Evolutionary conservation across 2,888 invertebrate genomes (phyloP).

Genomic region (Calameuta idolon): DNA sequence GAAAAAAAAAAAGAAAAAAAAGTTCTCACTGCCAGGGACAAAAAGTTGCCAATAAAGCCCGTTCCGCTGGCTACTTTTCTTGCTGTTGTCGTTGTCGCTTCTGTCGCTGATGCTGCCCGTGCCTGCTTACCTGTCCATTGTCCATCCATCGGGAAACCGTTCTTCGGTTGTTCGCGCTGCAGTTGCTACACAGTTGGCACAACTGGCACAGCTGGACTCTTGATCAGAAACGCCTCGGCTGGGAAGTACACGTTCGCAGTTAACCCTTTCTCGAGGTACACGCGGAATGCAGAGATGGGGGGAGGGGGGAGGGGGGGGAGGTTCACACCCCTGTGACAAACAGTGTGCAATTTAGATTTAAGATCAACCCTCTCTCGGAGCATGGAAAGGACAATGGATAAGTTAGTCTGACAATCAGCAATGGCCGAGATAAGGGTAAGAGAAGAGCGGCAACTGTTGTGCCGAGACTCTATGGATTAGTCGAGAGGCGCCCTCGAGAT

Average conservation of each 20-base stretch:
- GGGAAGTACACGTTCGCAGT: background rate
- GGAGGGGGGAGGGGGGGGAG: background rate
- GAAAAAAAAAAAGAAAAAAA: background rate
- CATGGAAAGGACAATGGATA: slow-evolving; percentile 57
- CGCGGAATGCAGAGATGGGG: background rate
- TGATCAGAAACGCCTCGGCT: background rate
- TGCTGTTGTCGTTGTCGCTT: background rate
- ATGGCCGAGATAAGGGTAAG: slow-evolving; percentile 53
- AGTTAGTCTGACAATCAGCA: slow-evolving; percentile 47
- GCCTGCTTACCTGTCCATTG: background rate
- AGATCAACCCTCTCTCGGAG: slow-evolving; percentile 51
- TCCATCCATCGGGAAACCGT: background rate
- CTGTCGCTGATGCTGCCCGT: no score
- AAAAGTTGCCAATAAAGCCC: slow-evolving; percentile 4
- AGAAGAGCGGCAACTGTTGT: slow-evolving; percentile 10
- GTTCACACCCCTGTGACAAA: slow-evolving; percentile 50
- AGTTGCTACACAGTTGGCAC: background rate
- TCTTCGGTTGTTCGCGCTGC: slow-evolving; percentile 15
- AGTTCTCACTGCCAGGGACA: background rate
- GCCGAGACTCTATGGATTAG: slow-evolving; percentile 32
- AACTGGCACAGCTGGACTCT: background rate
- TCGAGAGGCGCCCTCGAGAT: slow-evolving; percentile 36
- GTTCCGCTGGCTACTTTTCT: slow-evolving; percentile 1
- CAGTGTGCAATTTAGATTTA: slow-evolving; percentile 63
- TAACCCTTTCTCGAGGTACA: background rate